These are phyloP conservation scores for Thaleichthys pacificus DNA, from an alignment of 2,797 vertebrate genomes.

Conservation along the genomic window DNA sequence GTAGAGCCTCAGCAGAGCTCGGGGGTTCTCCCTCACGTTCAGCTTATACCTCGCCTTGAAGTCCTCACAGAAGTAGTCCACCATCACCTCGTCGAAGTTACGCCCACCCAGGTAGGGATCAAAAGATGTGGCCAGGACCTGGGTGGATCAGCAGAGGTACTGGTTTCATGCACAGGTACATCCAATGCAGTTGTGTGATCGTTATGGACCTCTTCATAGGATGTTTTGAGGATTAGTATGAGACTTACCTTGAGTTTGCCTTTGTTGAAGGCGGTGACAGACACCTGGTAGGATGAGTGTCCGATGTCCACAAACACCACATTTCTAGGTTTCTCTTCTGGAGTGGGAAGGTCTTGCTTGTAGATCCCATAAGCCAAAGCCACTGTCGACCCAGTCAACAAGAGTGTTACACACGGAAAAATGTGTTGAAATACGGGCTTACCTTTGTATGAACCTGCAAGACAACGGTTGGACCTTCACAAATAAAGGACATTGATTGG, in stretches of 20 bases:
- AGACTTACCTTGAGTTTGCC: slow-evolving; percentile 90
- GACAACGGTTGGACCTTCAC: not conserved
- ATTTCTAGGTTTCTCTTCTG: slow-evolving; percentile 94
- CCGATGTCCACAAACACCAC: slow-evolving; percentile 97
- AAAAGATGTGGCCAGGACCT: slow-evolving; percentile 92
- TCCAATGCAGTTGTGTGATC: not conserved
- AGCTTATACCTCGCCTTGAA: slow-evolving; percentile 93
- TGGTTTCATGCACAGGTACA: not conserved
- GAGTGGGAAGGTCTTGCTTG: slow-evolving; percentile 93
- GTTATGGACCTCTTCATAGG: slow-evolving; percentile 16
- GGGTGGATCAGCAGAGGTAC: slow-evolving; percentile 22
- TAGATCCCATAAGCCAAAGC: slow-evolving; percentile 97
- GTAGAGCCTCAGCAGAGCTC: slow-evolving; percentile 87
- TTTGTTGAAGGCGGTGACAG: slow-evolving; percentile 94
- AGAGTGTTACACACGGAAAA: slow-evolving; percentile 1
- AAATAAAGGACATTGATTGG: not conserved
- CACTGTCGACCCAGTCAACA: slow-evolving; percentile 71
- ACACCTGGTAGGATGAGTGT: slow-evolving; percentile 95
- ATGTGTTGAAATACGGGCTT: not conserved
- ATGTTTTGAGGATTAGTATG: not conserved
- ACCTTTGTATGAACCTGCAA: not conserved
- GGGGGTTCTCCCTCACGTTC: slow-evolving; percentile 91
- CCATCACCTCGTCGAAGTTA: slow-evolving; percentile 89
- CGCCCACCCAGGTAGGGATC: slow-evolving; percentile 89
- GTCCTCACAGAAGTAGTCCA: slow-evolving; percentile 93